A percentile compares a stretch with the other conserved stretches of the same genome.
phyloP scores from a whole-genome alignment of 2,113 vertebrate species.

The Heterocephalus glaber region DNA sequence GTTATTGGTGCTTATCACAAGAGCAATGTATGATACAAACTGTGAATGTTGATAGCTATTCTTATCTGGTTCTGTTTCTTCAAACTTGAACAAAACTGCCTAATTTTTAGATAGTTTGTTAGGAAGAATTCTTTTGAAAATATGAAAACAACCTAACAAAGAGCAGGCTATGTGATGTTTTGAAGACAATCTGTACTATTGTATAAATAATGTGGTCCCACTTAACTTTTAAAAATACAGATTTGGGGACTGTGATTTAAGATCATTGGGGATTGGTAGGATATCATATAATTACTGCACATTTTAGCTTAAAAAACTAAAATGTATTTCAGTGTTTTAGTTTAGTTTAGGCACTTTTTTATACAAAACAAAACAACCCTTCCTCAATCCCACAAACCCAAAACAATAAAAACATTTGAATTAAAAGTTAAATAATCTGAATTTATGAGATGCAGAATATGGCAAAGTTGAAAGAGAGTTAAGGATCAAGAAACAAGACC shows the following conservation, averaged over 20 bases:
- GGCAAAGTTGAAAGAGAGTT: slow-evolving; percentile 56
- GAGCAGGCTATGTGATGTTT: neutral
- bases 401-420: slow-evolving; percentile 26
- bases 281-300: neutral
- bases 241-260: neutral
- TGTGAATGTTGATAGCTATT: neutral
- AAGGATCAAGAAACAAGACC: slow-evolving; percentile 76
- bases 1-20: neutral
- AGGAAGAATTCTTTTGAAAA: slow-evolving; percentile 54
- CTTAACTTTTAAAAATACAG: neutral
- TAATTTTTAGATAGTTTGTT: slow-evolving; percentile 43
- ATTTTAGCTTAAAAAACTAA: neutral
- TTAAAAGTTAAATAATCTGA: slow-evolving; percentile 29
- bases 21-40: neutral
- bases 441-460: slow-evolving; percentile 56
- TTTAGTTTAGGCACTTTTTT: neutral
- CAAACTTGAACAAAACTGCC: neutral
- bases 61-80: neutral
- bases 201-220: neutral
- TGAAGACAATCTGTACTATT: slow-evolving; percentile 3
- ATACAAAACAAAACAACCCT: neutral
- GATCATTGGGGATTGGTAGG: neutral
- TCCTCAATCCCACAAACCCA: neutral
- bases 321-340: neutral
- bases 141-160: slow-evolving; percentile 23